These are phyloP conservation scores for Nylanderia fulva DNA, from an alignment of 1,140 invertebrate genomes.

Conservation along the genomic window DNA sequence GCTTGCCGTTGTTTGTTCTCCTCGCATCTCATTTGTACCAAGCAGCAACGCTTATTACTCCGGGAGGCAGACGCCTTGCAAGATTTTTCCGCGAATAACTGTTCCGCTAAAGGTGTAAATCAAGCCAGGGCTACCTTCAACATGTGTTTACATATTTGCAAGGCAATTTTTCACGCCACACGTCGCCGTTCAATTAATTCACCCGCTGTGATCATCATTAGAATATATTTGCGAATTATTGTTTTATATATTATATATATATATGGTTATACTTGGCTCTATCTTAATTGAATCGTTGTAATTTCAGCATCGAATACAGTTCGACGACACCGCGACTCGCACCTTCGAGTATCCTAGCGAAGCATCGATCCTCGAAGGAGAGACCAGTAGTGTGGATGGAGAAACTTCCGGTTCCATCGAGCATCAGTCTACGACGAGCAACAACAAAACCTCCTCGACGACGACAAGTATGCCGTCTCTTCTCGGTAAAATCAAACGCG, in stretches of 20 bases:
- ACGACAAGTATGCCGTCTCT: conserved; percentile 79
- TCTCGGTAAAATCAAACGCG: conserved; percentile 78
- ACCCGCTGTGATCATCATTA: neutral
- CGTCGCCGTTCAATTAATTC: conserved; percentile 28
- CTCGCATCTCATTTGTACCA: conserved; percentile 64
- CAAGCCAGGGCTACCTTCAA: conserved; percentile 2
- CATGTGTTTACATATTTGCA: conserved; percentile 43
- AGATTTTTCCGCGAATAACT: conserved; percentile 53
- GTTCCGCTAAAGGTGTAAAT: conserved; percentile 44
- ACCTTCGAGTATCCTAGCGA: conserved; percentile 96
- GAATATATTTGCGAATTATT: neutral
- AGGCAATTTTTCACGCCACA: neutral
- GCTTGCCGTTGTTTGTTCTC: conserved; percentile 80
- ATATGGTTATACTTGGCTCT: neutral
- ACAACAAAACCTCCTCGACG: conserved; percentile 77
- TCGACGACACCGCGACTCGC: conserved; percentile 92
- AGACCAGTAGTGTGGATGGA: conserved; percentile 81
- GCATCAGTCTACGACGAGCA: conserved; percentile 71
- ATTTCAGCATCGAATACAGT: conserved; percentile 93
- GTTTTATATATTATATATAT: neutral
- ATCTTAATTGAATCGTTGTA: neutral
- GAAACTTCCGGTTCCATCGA: conserved; percentile 81
- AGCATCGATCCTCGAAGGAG: conserved; percentile 90
- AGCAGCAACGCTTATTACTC: conserved; percentile 20
- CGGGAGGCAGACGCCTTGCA: conserved; percentile 28